Evolutionary conservation across 2,888 invertebrate species (phyloP).

Genomic region (Hydropsyche betteni): DNA sequence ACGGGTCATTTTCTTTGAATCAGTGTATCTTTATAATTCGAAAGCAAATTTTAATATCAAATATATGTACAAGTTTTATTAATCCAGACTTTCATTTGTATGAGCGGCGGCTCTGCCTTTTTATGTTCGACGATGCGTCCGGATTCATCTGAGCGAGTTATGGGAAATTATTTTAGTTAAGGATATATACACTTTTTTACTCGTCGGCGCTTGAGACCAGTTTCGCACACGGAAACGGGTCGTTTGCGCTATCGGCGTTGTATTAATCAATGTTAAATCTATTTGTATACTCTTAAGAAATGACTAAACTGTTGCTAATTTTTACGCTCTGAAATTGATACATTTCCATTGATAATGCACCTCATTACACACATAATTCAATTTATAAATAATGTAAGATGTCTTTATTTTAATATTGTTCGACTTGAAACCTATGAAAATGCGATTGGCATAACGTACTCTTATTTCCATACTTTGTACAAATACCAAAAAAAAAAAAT

Average conservation of each 20-base stretch:
- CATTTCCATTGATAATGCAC: constrained; percentile 26
- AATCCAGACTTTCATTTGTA: constrained; percentile 23
- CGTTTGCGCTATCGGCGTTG: not conserved
- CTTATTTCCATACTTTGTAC: no score
- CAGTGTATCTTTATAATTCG: constrained; percentile 6
- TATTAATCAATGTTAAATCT: constrained; percentile 28
- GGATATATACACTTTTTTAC: constrained; percentile 21
- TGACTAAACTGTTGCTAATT: constrained; percentile 16
- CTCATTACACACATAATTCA: constrained; percentile 19
- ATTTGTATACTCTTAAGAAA: constrained; percentile 32
- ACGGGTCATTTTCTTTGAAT: not conserved
- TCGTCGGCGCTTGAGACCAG: not conserved
- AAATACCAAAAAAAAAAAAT: no score
- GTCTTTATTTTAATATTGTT: no score
- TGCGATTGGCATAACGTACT: no score
- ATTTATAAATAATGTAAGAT: not conserved
- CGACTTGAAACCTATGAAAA: no score
- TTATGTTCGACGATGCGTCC: not conserved
- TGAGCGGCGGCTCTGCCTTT: no score
- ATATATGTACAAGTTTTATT: constrained; percentile 29
- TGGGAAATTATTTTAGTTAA: constrained; percentile 17
- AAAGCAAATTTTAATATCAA: constrained; percentile 29
- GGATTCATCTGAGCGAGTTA: not conserved
- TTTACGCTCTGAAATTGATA: constrained; percentile 6
- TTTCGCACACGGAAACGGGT: not conserved